phyloP scores from a whole-genome alignment of 2,888 invertebrate species.

The Synanthedon andrenaeformis region DNA sequence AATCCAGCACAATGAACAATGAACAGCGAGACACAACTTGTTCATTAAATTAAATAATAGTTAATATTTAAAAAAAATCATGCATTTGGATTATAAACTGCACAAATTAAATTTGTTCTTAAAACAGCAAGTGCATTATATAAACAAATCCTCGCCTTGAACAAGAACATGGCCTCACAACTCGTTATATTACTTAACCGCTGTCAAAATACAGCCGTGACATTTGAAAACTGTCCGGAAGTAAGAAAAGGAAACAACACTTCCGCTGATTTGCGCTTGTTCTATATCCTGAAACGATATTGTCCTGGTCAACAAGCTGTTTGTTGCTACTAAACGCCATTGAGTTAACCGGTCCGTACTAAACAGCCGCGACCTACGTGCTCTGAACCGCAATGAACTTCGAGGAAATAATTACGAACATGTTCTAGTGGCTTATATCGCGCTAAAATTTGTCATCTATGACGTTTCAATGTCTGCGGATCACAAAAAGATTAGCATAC shows the following conservation, averaged over 20 bases:
- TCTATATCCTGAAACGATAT: constrained; percentile 13
- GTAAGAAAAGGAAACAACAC: constrained; percentile 27
- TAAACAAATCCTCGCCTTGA: constrained; percentile 1
- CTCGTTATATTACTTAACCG: constrained; percentile 3
- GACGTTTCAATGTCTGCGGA: not conserved
- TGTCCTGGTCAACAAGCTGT: constrained; percentile 9
- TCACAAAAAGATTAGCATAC: no score
- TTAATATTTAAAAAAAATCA: no score
- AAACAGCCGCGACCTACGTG: constrained; percentile 20
- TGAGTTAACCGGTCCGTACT: constrained; percentile 15
- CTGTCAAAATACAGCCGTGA: constrained; percentile 25
- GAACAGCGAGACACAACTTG: no score
- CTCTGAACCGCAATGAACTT: constrained; percentile 19
- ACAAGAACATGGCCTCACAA: constrained; percentile 6
- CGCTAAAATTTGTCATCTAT: not conserved
- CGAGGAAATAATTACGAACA: constrained; percentile 8
- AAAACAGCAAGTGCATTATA: no score
- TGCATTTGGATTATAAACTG: no score
- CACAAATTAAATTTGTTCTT: no score
- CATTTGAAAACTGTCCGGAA: constrained; percentile 35
- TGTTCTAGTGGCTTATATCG: not conserved
- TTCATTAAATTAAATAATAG: no score
- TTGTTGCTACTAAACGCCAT: constrained; percentile 19
- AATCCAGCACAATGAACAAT: no score
- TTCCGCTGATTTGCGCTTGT: constrained; percentile 17